These are phyloP conservation scores for Brachionus angularis DNA, from an alignment of 1,140 invertebrate species.

Conservation along the genomic window DNA sequence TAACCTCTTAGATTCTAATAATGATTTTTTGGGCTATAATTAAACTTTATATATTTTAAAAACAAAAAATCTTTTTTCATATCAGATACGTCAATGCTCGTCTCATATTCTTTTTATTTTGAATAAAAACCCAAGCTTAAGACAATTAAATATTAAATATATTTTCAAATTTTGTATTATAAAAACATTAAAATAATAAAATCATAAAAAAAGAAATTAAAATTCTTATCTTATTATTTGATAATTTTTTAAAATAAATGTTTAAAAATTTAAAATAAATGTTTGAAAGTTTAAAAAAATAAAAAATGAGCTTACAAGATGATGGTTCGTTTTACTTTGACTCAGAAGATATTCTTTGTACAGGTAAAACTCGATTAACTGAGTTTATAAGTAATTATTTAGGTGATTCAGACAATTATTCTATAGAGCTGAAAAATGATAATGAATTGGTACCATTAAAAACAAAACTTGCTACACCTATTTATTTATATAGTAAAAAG, in stretches of 20 bases:
- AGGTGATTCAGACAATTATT: not conserved
- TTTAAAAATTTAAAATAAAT: not conserved
- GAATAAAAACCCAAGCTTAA: too few relatives aligned
- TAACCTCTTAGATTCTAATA: conserved; percentile 20
- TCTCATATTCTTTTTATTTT: too few relatives aligned
- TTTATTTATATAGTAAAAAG: conserved; percentile 20
- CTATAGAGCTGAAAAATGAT: not conserved
- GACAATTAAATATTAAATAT: too few relatives aligned
- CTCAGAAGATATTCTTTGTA: not conserved
- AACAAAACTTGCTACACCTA: not conserved
- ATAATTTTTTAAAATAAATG: not conserved
- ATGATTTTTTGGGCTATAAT: conserved; percentile 23
- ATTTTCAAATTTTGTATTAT: too few relatives aligned
- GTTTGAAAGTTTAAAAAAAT: not conserved
- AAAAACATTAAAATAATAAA: too few relatives aligned
- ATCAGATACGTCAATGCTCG: too few relatives aligned
- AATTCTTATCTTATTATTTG: too few relatives aligned
- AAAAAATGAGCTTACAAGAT: not conserved
- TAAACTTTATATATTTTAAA: not conserved
- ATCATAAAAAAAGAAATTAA: too few relatives aligned
- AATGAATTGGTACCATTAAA: not conserved
- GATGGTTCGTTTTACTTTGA: conserved; percentile 30
- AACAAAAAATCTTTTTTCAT: not conserved
- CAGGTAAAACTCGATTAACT: not conserved
- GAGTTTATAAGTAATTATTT: not conserved